Evolutionary conservation across 2,888 invertebrate species (phyloP), one percentile per base, ranked within the genome.

Genomic region (Aproaerema taeniolella): DNA sequence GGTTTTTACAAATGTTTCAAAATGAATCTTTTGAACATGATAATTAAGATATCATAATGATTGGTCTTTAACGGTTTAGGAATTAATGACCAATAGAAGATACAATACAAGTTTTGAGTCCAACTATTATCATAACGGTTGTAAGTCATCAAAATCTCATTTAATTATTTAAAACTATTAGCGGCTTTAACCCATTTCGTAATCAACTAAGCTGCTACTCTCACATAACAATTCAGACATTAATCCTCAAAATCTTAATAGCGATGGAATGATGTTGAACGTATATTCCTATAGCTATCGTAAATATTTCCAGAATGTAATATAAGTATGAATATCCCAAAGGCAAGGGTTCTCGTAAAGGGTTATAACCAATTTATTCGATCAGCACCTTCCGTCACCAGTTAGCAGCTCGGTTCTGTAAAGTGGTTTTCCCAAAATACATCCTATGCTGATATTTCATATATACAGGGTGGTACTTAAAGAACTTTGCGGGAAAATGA

Each of bases 301-400:
- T 11, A 37, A 37, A 29, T 12, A 16, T 29, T 26, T 28, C n/a
- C 10, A 35, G n/a, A n/a, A n/a, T n/a, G n/a, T 4, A 26, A 28
- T 14, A 12, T 37, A 29, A 29, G 37, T 30, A 29, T 10, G 17
- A 36, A 17, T 37, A 29, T 8, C 9, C 37, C 29, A 12, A n/a
- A 29, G 29, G 29, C 17, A 30, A 29, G 29, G 37, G 37, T 17
- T 29, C 16, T 29, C 25, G 16, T 29, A 36, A 29, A 11, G 28
- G 36, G 37, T 30, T 37, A 37, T 37, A 29, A 29, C 37, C 29
- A 29, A 25, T 37, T 37, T 37, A 37, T 37, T 37, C 37, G 37
- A 37, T 37, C 37, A 37, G 29, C 37, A 13, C 26, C 26, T 15
- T 14, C 28, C 37, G 17, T 29, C 30, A 29, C 29, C 17, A 20